Conservation (phyloP, 2,113 vertebrate genomes). For the Urocitellus parryii region DNA sequence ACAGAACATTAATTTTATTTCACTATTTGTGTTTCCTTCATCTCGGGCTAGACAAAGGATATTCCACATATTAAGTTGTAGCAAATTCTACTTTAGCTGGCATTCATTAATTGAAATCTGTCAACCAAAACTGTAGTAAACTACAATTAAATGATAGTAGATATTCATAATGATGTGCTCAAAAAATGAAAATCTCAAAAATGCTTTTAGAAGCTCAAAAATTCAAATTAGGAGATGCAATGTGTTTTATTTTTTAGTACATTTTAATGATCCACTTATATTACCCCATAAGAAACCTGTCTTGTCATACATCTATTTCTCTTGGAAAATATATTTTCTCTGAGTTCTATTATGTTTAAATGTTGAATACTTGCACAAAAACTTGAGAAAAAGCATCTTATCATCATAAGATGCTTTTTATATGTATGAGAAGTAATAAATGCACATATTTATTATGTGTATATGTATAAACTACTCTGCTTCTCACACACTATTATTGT, state of each 20-base stretch:
- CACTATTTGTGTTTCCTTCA: not conserved
- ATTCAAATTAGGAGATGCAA: not conserved
- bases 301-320: not conserved
- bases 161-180: not conserved
- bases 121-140: conserved; percentile 6
- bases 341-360: not conserved
- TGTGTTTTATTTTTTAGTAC: not conserved
- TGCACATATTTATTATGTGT: not conserved
- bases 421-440: not conserved
- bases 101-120: conserved; percentile 6
- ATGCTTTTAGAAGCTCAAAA: conserved; percentile 49
- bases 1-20: conserved; percentile 9
- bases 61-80: not conserved
- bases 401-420: not conserved
- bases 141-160: not conserved
- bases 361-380: not conserved
- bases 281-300: not conserved
- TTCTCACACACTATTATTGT: not conserved
- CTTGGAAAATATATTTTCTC: not conserved
- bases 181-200: not conserved
- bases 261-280: not conserved
- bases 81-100: not conserved
- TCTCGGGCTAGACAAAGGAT: not conserved
- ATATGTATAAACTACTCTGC: not conserved
- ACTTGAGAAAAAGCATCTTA: not conserved